These are phyloP conservation scores for Shargacucullia verbasci DNA, from an alignment of 2,888 invertebrate genomes.

Conservation along the genomic window DNA sequence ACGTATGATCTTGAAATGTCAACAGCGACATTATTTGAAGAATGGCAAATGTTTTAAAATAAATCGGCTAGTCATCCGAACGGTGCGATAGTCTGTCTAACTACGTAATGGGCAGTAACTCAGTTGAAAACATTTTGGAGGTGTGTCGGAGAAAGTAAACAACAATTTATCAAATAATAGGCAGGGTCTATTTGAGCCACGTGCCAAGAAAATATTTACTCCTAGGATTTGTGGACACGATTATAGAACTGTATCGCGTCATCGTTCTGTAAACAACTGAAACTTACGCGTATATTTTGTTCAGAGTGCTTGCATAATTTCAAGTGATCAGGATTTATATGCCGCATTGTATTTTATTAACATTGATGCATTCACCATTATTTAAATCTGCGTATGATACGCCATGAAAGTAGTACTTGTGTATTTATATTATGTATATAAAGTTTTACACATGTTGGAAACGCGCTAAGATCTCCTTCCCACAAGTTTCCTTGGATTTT, in stretches of 20 bases:
- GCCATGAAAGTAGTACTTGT: too few species aligned
- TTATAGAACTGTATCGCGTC: constrained; percentile 15
- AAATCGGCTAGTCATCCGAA: constrained; percentile 29
- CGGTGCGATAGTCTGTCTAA: constrained; percentile 20
- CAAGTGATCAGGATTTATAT: background rate
- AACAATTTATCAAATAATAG: constrained; percentile 38
- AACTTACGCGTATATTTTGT: background rate
- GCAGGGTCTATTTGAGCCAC: constrained; percentile 27
- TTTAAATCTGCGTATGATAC: too few species aligned
- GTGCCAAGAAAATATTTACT: constrained; percentile 10
- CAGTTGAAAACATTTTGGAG: constrained; percentile 53
- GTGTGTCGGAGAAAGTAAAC: constrained; percentile 64
- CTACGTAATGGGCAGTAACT: constrained; percentile 26
- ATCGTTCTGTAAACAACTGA: constrained; percentile 4
- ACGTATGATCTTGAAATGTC: constrained; percentile 55
- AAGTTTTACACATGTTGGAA: too few species aligned
- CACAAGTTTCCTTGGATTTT: too few species aligned
- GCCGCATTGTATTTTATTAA: background rate
- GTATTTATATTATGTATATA: too few species aligned
- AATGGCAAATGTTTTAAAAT: constrained; percentile 52
- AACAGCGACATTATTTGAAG: constrained; percentile 41
- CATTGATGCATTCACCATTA: background rate
- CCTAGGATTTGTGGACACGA: background rate
- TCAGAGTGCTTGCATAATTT: background rate
- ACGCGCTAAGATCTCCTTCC: too few species aligned